Base-by-base conservation (phyloP, 2,797 vertebrate species). In the Huso huso region DNA sequence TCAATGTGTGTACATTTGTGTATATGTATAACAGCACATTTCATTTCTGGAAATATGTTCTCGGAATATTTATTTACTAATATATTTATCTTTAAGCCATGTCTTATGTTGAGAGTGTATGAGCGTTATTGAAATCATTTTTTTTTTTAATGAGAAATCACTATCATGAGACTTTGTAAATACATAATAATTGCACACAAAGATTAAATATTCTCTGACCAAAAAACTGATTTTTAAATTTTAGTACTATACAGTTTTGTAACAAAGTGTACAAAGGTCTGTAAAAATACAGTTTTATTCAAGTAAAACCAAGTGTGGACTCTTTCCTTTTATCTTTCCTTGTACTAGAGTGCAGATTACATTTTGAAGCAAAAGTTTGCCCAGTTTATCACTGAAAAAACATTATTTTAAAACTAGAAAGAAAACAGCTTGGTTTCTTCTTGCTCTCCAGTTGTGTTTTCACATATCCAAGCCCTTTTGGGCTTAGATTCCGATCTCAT, bases 21-120 rank as follows among this genome's bases (percentile, higher is more conserved):
- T 95, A 91, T 93, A 86, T 98, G 92, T 95, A 95, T 94, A 96
- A 93, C 91, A 95, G 92, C 93, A 93, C 95, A 94, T 96, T 97
- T 98, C 96, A 97, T 94, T 90, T 96, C 97, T 95, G 96, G 95
- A 98, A 98, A 93, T 93, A 97, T 95, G 96, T 98, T 98, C 96
- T 99, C 96, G 92, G 93, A 97, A 98, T 99, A 99, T 99, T 98
- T 99, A 99, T 99, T 99, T 95, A 98, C 95, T 98, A 99, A 99
- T 99, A 99, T 99, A 99, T 99, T 99, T 99, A 99, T 98, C 94
- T 94, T 84, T 93, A 97, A 98, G 95, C 94, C 94, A 95, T 95
- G 94, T 95, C 94, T 94, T 95, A 94, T 91, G 92, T 95, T 92
- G 91, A 93, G 89, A 93, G 93, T 90, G 89, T 92, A 92, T 94